Evolutionary conservation across 2,888 invertebrate species (phyloP).

Genomic region (Sussaba pulchella): DNA sequence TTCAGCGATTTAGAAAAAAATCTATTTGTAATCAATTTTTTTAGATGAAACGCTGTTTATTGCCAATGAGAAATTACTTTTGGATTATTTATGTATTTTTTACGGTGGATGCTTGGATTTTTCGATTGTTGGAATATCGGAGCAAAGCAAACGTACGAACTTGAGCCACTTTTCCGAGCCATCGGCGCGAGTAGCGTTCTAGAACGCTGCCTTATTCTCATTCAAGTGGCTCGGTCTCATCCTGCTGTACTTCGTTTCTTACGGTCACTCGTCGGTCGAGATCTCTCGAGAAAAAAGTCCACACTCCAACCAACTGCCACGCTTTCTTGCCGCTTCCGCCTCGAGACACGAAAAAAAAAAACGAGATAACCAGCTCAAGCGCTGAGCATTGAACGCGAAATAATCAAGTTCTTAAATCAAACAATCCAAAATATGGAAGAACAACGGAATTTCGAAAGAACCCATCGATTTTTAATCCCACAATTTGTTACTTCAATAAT

Average conservation of each 20-base stretch:
- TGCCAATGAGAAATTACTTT: neutral
- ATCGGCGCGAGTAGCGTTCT: constrained; percentile 31
- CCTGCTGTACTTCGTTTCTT: constrained; percentile 28
- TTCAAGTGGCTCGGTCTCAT: neutral
- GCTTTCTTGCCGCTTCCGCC: constrained; percentile 13
- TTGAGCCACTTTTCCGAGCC: constrained; percentile 44
- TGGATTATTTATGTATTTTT: neutral
- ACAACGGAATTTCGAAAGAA: no score
- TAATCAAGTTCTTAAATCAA: no score
- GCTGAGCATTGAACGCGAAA: no score
- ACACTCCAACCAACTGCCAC: constrained; percentile 29
- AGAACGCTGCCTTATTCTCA: constrained; percentile 28
- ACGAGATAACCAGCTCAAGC: neutral
- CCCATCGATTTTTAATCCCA: no score
- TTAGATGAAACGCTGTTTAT: no score
- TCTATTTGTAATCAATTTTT: no score
- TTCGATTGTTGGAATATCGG: constrained; percentile 1
- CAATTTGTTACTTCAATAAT: no score
- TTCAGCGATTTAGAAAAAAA: no score
- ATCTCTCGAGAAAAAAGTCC: constrained; percentile 24
- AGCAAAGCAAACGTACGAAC: constrained; percentile 11
- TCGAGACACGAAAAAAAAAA: constrained; percentile 6
- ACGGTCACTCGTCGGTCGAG: constrained; percentile 8
- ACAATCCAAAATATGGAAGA: no score
- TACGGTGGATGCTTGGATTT: neutral